Base-by-base conservation (phyloP, 2,797 vertebrate genomes). In the Lemur catta region DNA sequence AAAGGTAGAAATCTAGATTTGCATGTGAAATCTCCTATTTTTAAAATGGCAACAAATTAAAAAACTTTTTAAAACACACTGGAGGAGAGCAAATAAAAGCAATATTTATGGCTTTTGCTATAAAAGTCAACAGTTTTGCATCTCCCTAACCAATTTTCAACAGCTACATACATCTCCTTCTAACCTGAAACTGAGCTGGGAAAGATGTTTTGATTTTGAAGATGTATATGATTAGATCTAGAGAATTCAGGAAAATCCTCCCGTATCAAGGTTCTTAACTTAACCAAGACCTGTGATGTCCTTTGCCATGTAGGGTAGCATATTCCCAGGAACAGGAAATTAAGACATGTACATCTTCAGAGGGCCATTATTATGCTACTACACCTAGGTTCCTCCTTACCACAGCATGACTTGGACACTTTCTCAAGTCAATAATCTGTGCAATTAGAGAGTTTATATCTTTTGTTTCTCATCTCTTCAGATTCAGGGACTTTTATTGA, bases 1-100 rank as follows among this genome's bases (percentile, higher is more conserved):
- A 92, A 96, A 92, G 35, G 11, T 91, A 74, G 52, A 89, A 92
- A 41, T 71, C 3, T 43, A 82, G 72, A 88, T 82, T 93, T 97
- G 92, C 80, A 63, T 90, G 30, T 91, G 41, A 85, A 91, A 46
- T 72, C 6, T 80, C 72, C 43, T 80, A 30, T 95, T 95, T 92
- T 71, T 52, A n/a, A 84, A 90, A 81, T 81, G 46, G 26, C 59
- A 80, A 75, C 4, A 63, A 18, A 46, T 85, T 20, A 94, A 95
- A 89, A 63, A 43, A 22, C 35, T 7, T 72, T 46, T 75, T n/a
- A 90, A 76, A 55, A 93, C 35, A 48, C 1, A 50, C 7, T 61
- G n/a, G 30, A 80, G 52, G 76, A 88, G 38, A 89, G 46, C n/a
- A 93, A 91, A 71, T 92, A 85, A 95, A 84, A 52, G 79, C 38